Base-by-base conservation (phyloP, 2,888 invertebrate genomes). In the Chrysolina americana region DNA sequence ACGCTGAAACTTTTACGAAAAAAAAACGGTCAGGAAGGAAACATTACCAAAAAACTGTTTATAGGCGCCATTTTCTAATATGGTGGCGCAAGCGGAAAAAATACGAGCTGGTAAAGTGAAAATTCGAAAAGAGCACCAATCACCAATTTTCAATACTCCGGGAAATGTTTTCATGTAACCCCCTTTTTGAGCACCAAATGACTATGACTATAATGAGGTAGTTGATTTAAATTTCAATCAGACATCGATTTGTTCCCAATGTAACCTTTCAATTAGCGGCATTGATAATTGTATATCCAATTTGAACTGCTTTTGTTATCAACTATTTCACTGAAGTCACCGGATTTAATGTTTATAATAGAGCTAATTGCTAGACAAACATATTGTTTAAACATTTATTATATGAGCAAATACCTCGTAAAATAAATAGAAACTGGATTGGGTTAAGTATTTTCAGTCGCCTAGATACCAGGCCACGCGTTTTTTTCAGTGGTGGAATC, bases 281-380 rank as follows among this genome's bases (percentile, higher is more conserved):
- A 11, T 15, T 13, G 21, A 56, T 59, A 28, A 59, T 28, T 59
- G 36, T 36, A 59, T n/a, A 36, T 59, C 36, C 59, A 59, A 59
- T 36, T 36, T 59, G 2, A 59, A 59, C 59, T 28, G 59, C 59
- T 59, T 59, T 59, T 28, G 59, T 59, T 59, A 59, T 28, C n/a
- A 36, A 59, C 10, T 28, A 59, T 59, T 59, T 59, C 59, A 36
- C 59, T 59, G 36, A 1, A 59, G 59, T 59, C 59, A n/a, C 59
- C 36, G 59, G 59, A 59, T 59, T 59, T 59, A 15, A 59, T 36
- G 10, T 59, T 28, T 59, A 59, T 59, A 28, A 65, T 71, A 47
- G 41, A 23, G 36, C 63, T 72, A 72, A 72, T 68, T 50, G 53
- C 72, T 63, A 63, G 50, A 15, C 72, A 72, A 72, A 72, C 68